Conservation (phyloP, 1,140 invertebrate species). For the Druon quercuslanigerum region DNA sequence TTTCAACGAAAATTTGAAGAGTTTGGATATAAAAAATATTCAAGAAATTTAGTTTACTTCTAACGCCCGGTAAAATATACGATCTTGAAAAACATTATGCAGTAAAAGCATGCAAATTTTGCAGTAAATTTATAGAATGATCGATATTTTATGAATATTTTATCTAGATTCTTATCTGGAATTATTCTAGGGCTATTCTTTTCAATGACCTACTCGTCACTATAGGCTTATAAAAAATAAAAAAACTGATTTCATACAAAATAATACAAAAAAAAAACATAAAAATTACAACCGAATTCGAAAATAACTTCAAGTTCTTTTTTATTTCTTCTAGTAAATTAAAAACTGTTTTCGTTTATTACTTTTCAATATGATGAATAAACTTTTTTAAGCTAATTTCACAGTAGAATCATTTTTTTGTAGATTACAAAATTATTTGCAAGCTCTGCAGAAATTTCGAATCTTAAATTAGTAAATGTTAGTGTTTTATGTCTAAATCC, state of each 20-base stretch:
- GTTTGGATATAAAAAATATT: too few species aligned
- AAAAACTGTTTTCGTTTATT: too few species aligned
- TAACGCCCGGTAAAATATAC: not conserved
- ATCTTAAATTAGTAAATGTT: not conserved
- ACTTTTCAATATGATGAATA: too few species aligned
- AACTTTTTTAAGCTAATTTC: too few species aligned
- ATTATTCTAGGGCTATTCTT: not conserved
- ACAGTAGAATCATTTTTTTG: too few species aligned
- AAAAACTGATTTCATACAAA: not conserved
- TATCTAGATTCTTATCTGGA: not conserved
- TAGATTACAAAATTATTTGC: not conserved
- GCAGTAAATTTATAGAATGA: too few species aligned
- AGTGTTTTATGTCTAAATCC: not conserved
- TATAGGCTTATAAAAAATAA: not conserved
- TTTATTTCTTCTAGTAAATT: too few species aligned
- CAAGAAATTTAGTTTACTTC: too few species aligned
- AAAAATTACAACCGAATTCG: too few species aligned
- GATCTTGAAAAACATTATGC: not conserved
- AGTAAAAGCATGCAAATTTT: not conserved
- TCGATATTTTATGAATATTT: slow-evolving; percentile 16
- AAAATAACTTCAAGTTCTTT: too few species aligned
- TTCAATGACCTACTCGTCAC: not conserved
- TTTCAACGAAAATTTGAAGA: too few species aligned
- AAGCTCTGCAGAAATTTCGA: not conserved
- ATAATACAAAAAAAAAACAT: too few species aligned